phyloP scores from a whole-genome alignment of 1,140 invertebrate genomes.

The Bombus affinis region DNA sequence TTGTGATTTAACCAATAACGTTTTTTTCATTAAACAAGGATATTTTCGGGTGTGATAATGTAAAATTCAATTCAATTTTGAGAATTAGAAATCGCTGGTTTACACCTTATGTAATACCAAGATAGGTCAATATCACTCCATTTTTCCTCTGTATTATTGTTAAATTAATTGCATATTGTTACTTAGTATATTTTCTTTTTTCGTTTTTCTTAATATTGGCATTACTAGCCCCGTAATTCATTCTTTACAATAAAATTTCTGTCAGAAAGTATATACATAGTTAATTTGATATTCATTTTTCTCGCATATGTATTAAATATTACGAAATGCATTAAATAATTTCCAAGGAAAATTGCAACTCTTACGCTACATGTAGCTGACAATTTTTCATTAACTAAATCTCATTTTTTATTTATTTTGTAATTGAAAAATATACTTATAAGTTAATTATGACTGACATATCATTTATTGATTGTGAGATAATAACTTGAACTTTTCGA shows the following conservation, averaged over 20 bases:
- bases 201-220: neutral
- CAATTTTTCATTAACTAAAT: neutral
- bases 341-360: neutral
- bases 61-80: conserved; percentile 21
- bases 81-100: conserved; percentile 49
- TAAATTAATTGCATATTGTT: conserved; percentile 7
- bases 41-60: neutral
- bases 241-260: neutral
- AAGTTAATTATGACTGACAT: neutral
- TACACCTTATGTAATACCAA: conserved; percentile 73
- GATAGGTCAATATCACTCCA: conserved; percentile 72
- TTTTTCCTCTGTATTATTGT: conserved; percentile 32
- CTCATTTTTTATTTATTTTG: neutral
- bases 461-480: neutral
- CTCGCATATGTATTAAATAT: neutral
- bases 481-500: neutral
- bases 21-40: neutral
- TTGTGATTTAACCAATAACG: too few relatives aligned
- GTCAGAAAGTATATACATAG: neutral
- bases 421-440: neutral
- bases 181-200: neutral
- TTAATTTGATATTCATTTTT: conserved; percentile 1
- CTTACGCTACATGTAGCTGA: neutral
- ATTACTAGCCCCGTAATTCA: neutral
- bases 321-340: neutral